Evolutionary conservation across 2,797 vertebrate species (phyloP), one percentile per base, ranked within the genome.

Genomic region (Crenuchus spilurus): DNA sequence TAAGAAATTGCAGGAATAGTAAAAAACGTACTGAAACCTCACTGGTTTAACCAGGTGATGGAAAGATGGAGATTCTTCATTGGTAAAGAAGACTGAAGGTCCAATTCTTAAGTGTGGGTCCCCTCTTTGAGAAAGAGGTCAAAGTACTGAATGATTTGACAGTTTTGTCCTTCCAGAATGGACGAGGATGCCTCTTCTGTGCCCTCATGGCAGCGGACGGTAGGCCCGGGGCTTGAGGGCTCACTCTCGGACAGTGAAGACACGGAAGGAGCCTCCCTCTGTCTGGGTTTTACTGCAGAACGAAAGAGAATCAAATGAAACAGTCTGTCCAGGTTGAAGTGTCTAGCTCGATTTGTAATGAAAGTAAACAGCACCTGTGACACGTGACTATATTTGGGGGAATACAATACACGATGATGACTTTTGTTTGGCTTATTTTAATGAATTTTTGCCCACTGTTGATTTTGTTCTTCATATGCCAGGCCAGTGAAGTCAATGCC

Each of bases 221-320:
- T 70, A 60, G 57, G 51, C 72, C 60, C 48, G 46, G 9, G 26
- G 35, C 22, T 18, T 44, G 1, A 16, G 1, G 62, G 41, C 64
- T 92, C 88, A 94, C 86, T 88, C 84, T 79, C 90, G 89, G 72
- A 92, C 92, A 2, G 87, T 62, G 33, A 93, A 94, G 70, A 92
- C 75, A 46, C 91, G 87, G 85, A 93, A 94, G 1, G 93, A 91
- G 42, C 80, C 87, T n/a, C 93, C 92, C 5, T 93, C 90, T 46
- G 75, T 72, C 80, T 86, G 88, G 82, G 87, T 88, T 84, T 89
- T 90, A 84, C 93, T 94, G 86, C 20, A 86, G 87, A 62, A 85
- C n/a, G 81, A 18, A 76, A 80, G n/a, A 73, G 37, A 77, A 78
- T 81, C 33, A 61, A 48, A 14, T 20, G 2, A 58, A 26, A 57